Conservation (phyloP, 2,888 invertebrate genomes). For the Cheilosia scutellata region DNA sequence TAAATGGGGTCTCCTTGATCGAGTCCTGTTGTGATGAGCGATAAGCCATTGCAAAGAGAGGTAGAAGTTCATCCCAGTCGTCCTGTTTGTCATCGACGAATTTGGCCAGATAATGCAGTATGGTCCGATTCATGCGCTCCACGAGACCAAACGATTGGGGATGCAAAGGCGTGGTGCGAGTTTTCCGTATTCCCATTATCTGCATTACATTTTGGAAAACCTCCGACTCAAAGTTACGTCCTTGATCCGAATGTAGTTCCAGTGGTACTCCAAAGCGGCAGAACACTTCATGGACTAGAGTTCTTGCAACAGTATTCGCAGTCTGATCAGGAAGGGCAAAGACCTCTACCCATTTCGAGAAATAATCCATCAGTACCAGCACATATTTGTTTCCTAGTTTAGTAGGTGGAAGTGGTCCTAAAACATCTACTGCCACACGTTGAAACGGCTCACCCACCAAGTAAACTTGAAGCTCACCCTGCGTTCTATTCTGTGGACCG, state of each 20-base stretch:
- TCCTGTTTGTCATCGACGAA: slow-evolving; percentile 62
- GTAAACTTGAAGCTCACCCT: neutral
- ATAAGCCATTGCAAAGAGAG: slow-evolving; percentile 60
- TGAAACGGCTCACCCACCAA: slow-evolving; percentile 13
- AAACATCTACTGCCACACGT: neutral
- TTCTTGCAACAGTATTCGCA: slow-evolving; percentile 36
- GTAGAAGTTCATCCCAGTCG: slow-evolving; percentile 64
- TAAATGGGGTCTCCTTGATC: slow-evolving; percentile 68
- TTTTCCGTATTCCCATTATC: slow-evolving; percentile 68
- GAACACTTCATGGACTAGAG: slow-evolving; percentile 50
- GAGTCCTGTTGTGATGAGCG: slow-evolving; percentile 61
- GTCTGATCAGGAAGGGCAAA: slow-evolving; percentile 48
- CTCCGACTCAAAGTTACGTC: slow-evolving; percentile 54
- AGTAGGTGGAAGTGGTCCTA: neutral
- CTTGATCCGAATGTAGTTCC: slow-evolving; percentile 67
- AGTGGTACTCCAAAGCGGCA: slow-evolving; percentile 57
- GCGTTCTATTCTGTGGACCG: neutral
- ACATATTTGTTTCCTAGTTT: slow-evolving; percentile 17
- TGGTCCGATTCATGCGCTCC: slow-evolving; percentile 77
- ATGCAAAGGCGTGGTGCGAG: slow-evolving; percentile 23
- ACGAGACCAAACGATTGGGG: slow-evolving; percentile 78
- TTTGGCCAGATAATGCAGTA: slow-evolving; percentile 74
- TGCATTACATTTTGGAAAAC: slow-evolving; percentile 50
- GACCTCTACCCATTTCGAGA: slow-evolving; percentile 62
- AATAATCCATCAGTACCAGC: slow-evolving; percentile 60